Evolutionary conservation across 2,113 vertebrate genomes (phyloP).

Genomic region (Smithornis capensis): DNA sequence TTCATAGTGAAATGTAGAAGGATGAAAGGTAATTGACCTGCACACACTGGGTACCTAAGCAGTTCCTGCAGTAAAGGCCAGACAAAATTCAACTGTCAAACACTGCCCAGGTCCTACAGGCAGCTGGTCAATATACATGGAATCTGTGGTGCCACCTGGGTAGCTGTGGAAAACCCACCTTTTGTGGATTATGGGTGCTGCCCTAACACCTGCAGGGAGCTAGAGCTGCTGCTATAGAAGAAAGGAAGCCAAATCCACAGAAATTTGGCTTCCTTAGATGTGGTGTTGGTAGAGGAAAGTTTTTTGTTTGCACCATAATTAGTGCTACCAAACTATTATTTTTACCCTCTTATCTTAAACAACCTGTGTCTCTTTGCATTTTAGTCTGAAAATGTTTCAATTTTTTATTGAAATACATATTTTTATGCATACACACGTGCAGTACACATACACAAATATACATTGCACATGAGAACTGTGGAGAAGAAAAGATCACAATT

Average conservation of each 20-base stretch:
- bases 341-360: neutral
- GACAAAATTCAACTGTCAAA: neutral
- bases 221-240: neutral
- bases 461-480: neutral
- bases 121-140: neutral
- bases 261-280: neutral
- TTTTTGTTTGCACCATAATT: neutral
- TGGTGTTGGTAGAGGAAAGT: neutral
- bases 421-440: neutral
- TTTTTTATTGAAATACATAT: neutral
- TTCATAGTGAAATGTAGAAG: neutral
- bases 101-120: neutral
- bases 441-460: neutral
- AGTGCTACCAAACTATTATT: neutral
- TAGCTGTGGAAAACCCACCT: neutral
- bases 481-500: neutral
- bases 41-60: fast-evolving
- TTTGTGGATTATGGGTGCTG: neutral
- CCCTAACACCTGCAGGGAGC: neutral
- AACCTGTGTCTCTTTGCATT: neutral
- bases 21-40: neutral
- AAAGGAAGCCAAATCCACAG: neutral
- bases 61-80: neutral
- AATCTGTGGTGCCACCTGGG: too few species aligned
- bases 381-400: neutral